These are phyloP conservation scores for Rhogogaster chlorosoma DNA, from an alignment of 2,888 invertebrate genomes.

Conservation along the genomic window DNA sequence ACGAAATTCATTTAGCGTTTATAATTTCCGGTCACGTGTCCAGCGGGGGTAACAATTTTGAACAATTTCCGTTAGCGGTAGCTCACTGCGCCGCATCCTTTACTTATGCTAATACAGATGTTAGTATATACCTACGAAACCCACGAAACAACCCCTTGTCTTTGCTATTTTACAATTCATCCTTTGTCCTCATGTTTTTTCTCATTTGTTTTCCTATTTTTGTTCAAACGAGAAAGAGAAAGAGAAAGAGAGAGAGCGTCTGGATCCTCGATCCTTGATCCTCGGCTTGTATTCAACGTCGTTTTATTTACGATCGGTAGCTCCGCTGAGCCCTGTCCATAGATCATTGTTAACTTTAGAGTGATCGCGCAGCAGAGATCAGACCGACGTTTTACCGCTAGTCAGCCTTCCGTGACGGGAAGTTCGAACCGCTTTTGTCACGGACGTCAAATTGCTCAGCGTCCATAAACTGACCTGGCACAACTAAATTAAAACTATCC, in stretches of 20 bases:
- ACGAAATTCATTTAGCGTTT: not conserved
- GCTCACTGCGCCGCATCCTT: not conserved
- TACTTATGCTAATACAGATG: conserved; percentile 19
- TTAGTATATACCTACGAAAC: not conserved
- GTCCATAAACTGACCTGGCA: conserved; percentile 17
- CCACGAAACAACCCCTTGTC: conserved; percentile 15
- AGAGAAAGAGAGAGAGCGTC: not conserved
- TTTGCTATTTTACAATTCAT: conserved; percentile 31
- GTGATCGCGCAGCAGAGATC: conserved; percentile 28
- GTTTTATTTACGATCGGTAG: conserved; percentile 43
- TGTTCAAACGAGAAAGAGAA: not conserved
- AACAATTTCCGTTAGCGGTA: conserved; percentile 33
- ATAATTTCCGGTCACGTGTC: conserved; percentile 50
- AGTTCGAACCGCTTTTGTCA: conserved; percentile 36
- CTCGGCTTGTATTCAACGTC: not conserved
- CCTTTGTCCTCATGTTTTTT: conserved; percentile 20
- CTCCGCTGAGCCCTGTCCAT: not conserved
- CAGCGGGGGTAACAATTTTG: conserved; percentile 1
- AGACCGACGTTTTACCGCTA: conserved; percentile 40
- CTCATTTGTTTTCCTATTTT: not conserved
- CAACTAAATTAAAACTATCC: not conserved
- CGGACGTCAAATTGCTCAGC: conserved; percentile 27
- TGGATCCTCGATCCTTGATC: not conserved
- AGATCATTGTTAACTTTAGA: not conserved
- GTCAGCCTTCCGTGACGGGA: conserved; percentile 45